Evolutionary conservation across 23 tunicate species (phyloP).

Genomic region (Styela plicata): DNA sequence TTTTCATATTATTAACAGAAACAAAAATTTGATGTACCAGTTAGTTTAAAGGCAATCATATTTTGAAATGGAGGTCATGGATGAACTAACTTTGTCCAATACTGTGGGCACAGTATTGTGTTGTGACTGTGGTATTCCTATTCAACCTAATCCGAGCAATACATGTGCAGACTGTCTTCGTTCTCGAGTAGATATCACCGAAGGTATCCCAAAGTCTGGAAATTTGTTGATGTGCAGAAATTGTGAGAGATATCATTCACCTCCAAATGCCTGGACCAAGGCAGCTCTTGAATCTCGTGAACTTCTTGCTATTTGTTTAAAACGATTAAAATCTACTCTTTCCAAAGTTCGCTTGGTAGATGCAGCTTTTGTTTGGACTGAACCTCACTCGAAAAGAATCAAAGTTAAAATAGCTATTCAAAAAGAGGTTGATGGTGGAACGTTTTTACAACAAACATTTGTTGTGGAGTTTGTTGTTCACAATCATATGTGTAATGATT

Average conservation of each 20-base stretch:
- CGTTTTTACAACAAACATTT: slow-evolving; percentile 88
- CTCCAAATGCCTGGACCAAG: slow-evolving; percentile 78
- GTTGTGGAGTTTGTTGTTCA: slow-evolving; percentile 79
- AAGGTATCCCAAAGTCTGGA: slow-evolving; percentile 91
- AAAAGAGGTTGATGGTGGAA: slow-evolving; percentile 89
- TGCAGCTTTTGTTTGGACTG: slow-evolving; percentile 96
- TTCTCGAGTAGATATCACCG: slow-evolving; percentile 87
- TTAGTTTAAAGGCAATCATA: no score
- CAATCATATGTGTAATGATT: slow-evolving; percentile 90
- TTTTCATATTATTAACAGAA: no score
- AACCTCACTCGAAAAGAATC: slow-evolving; percentile 95
- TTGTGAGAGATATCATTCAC: slow-evolving; percentile 87
- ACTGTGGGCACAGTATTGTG: slow-evolving; percentile 30
- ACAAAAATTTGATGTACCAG: no score
- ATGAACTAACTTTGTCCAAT: neutral
- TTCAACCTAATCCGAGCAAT: slow-evolving; percentile 83
- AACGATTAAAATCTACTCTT: slow-evolving; percentile 64
- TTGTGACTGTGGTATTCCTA: slow-evolving; percentile 91
- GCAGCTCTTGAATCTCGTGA: slow-evolving; percentile 88
- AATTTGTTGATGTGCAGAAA: slow-evolving; percentile 69
- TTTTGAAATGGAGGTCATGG: neutral
- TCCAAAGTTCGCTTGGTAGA: slow-evolving; percentile 79
- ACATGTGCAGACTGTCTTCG: slow-evolving; percentile 92
- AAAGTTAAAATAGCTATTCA: slow-evolving; percentile 89
- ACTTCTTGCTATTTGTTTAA: slow-evolving; percentile 80